Conservation (phyloP, 2,888 invertebrate genomes). For the Nebria brevicollis region DNA sequence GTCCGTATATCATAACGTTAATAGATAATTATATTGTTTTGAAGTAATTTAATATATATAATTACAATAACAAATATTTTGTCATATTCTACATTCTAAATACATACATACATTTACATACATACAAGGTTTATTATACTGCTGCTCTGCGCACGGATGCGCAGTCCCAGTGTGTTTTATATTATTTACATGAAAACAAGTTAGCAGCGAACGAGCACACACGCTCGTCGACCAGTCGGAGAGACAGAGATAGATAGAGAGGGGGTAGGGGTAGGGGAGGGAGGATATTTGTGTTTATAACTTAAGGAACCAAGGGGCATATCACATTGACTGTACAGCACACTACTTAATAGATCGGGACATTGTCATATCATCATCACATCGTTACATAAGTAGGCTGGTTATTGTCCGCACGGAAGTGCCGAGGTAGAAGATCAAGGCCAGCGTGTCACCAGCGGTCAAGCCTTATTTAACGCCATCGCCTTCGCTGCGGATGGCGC, state of each 20-base stretch:
- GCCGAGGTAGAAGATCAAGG: conserved; percentile 62
- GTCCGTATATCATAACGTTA: conserved; percentile 30
- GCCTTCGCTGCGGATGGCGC: conserved; percentile 61
- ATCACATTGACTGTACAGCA: conserved; percentile 63
- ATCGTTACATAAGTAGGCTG: conserved; percentile 49
- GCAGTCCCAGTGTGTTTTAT: conserved; percentile 43
- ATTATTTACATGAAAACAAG: conserved; percentile 49
- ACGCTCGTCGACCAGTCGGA: background rate
- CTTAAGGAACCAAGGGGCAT: conserved; percentile 61
- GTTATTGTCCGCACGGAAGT: conserved; percentile 58
- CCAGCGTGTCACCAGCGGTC: conserved; percentile 58
- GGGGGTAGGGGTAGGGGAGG: conserved; percentile 7
- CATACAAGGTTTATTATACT: conserved; percentile 61
- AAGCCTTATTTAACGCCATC: conserved; percentile 63
- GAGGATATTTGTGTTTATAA: conserved; percentile 47
- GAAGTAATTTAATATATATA: conserved; percentile 50
- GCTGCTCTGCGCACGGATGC: conserved; percentile 56
- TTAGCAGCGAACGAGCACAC: conserved; percentile 34
- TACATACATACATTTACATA: conserved; percentile 60
- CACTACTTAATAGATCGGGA: conserved; percentile 56
- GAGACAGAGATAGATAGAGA: background rate
- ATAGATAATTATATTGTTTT: conserved; percentile 45
- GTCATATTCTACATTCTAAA: conserved; percentile 57
- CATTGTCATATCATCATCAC: conserved; percentile 47
- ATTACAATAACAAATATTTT: conserved; percentile 48